Conservation (phyloP, 2,113 vertebrate species). For the Pluvianellus socialis region DNA sequence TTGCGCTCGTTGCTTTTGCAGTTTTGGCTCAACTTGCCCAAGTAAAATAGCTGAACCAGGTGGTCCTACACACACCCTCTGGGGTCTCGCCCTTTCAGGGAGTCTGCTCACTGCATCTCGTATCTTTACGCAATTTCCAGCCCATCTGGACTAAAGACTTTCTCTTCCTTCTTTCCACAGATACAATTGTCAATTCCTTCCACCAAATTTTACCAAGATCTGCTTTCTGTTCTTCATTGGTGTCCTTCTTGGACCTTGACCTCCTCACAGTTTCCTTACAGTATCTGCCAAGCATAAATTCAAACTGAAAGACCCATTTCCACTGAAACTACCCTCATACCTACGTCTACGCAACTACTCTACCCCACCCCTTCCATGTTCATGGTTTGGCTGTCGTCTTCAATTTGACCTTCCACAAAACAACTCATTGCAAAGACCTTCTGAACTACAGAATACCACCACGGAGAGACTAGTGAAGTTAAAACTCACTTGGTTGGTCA, state of each 20-base stretch:
- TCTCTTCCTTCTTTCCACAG: background rate
- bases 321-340: background rate
- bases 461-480: background rate
- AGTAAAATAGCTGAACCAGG: background rate
- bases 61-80: no score
- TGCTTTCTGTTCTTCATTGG: background rate
- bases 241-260: background rate
- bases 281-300: background rate
- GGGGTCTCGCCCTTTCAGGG: background rate
- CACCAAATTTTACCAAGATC: background rate
- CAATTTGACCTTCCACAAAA: background rate
- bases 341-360: background rate
- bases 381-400: background rate
- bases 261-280: background rate
- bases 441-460: background rate
- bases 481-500: background rate
- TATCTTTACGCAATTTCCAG: background rate
- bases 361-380: background rate
- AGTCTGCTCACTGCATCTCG: accelerated
- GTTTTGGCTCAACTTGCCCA: background rate
- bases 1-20: background rate
- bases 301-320: background rate
- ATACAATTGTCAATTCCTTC: background rate
- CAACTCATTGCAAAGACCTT: background rate
- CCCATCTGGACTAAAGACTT: background rate